phyloP scores from a whole-genome alignment of 2,888 invertebrate species.

The Drosophila macrospina region DNA sequence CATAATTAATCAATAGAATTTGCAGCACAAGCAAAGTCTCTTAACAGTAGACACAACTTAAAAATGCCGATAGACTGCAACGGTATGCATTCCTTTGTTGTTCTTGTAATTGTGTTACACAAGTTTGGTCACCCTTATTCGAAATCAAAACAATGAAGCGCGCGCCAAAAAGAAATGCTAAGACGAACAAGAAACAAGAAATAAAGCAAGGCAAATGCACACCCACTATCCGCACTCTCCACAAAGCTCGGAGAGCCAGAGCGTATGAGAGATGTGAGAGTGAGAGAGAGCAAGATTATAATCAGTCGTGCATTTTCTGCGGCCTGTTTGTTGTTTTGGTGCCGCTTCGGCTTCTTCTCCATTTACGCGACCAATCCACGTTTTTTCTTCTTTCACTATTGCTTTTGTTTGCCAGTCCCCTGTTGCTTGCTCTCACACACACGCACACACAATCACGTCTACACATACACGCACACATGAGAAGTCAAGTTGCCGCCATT shows the following conservation, averaged over 20 bases:
- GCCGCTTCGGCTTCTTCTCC: slow-evolving; percentile 47
- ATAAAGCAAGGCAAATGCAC: slow-evolving; percentile 17
- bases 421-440: slow-evolving; percentile 37
- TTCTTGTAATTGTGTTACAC: neutral
- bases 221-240: neutral
- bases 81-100: neutral
- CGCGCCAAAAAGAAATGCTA: slow-evolving; percentile 40
- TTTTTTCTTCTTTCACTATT: slow-evolving; percentile 38
- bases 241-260: slow-evolving; percentile 11
- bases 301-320: slow-evolving; percentile 59
- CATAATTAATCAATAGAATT: slow-evolving; percentile 1
- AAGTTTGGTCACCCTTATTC: slow-evolving; percentile 14
- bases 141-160: slow-evolving; percentile 67
- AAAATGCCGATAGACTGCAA: neutral
- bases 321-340: slow-evolving; percentile 61
- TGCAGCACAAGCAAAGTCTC: neutral
- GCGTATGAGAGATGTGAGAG: slow-evolving; percentile 2
- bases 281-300: slow-evolving; percentile 30
- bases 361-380: slow-evolving; percentile 60
- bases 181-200: slow-evolving; percentile 18
- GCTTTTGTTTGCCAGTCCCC: slow-evolving; percentile 56
- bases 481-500: slow-evolving; percentile 59
- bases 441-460: slow-evolving; percentile 9
- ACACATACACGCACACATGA: slow-evolving; percentile 13
- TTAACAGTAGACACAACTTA: slow-evolving; percentile 8